Base-by-base conservation (phyloP, 2,797 vertebrate species). In the Tachyglossus aculeatus region DNA sequence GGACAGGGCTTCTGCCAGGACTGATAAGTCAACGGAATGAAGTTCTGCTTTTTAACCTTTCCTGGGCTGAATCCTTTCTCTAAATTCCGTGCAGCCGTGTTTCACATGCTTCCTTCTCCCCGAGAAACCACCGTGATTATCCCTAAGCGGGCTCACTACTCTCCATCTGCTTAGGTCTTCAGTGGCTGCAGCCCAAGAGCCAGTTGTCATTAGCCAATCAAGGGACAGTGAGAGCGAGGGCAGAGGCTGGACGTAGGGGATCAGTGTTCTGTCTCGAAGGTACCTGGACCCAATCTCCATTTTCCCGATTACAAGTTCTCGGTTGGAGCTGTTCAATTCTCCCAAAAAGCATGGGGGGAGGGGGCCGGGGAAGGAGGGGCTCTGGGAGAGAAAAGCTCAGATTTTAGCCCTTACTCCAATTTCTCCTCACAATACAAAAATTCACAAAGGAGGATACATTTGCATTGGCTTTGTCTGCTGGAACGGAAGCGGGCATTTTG, bases 321-420 rank as follows among this genome's bases (percentile, higher is more conserved):
- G 1, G 76, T 83, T 71, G 75, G 85, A 85, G 39, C 71, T 73
- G 78, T 81, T 81, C 73, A 74, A 58, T 75, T 78, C 73, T 56
- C 52, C 47, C 57, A 45, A 71, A 55, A 62, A n/a, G n/a, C n/a
- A n/a, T n/a, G n/a, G n/a, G n/a, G n/a, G n/a, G n/a, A n/a, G n/a
- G n/a, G n/a, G n/a, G n/a, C n/a, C n/a, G n/a, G n/a, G n/a, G n/a
- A 81, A 65, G 61, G 40, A 54, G 39, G 44, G 50, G n/a, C n/a
- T n/a, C n/a, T 71, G 62, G 48, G 25, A 65, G 56, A 81, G 68
- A 72, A 68, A 81, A 80, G 59, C 59, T 76, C 75, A 59, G 83
- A 83, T 85, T 85, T 76, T 73, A 67, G 71, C 71, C 80, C 59
- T 76, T 69, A 78, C 52, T 55, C 62, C 68, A 79, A 74, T 83